Evolutionary conservation across 1,140 invertebrate genomes (phyloP).

Genomic region (Ceratina calcarata): DNA sequence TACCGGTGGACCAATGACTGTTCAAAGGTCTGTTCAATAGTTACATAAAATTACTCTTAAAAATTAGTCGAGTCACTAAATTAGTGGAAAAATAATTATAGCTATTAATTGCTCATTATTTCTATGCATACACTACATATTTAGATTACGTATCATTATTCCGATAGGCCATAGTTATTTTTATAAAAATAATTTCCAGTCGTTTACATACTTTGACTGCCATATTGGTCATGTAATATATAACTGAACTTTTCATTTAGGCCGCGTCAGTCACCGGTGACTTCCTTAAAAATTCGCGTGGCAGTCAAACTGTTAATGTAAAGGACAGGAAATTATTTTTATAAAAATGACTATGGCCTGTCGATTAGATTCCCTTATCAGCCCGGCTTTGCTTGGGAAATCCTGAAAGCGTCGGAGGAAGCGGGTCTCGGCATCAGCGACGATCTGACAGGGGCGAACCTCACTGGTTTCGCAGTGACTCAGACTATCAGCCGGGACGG

Average conservation of each 20-base stretch:
- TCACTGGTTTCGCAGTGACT: slow-evolving; percentile 76
- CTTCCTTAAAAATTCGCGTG: too few relatives aligned
- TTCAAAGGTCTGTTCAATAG: slow-evolving; percentile 76
- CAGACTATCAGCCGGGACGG: slow-evolving; percentile 84
- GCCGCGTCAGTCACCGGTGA: too few relatives aligned
- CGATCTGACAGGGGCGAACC: slow-evolving; percentile 82
- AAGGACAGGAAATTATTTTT: too few relatives aligned
- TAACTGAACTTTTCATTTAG: too few relatives aligned
- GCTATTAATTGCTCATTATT: neutral
- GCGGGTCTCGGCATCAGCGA: slow-evolving; percentile 80
- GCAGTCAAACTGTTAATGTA: too few relatives aligned
- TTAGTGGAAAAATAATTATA: too few relatives aligned
- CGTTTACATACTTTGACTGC: too few relatives aligned
- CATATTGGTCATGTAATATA: too few relatives aligned
- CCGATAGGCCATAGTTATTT: too few relatives aligned
- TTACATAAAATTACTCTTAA: neutral
- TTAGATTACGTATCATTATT: slow-evolving; percentile 2
- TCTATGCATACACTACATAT: neutral
- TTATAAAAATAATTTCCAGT: too few relatives aligned
- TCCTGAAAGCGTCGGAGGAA: slow-evolving; percentile 83
- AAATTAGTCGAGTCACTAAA: too few relatives aligned
- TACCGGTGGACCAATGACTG: slow-evolving; percentile 77
- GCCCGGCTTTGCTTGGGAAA: slow-evolving; percentile 80
- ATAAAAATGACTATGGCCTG: too few relatives aligned
- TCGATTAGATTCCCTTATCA: slow-evolving; percentile 81